A percentile compares a stretch with the other conserved stretches of the same genome.
Conservation (phyloP, 2,888 invertebrate species). For the Desoria tigrina region DNA sequence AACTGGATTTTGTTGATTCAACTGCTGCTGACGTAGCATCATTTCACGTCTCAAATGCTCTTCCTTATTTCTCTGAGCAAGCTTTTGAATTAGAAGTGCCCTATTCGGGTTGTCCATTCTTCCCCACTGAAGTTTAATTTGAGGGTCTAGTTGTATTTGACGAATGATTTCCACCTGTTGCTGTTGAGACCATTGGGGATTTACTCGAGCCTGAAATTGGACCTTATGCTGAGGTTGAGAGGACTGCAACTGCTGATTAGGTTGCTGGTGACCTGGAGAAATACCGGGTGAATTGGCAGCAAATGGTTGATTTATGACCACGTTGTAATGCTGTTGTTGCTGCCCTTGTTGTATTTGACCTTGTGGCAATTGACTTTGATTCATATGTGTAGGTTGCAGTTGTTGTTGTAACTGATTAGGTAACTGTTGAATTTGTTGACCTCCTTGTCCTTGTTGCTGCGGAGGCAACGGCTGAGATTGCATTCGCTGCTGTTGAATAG, state of each 20-base stretch:
- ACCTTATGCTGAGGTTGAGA: constrained; percentile 12
- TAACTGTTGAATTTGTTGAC: constrained; percentile 16
- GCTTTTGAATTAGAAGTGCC: constrained; percentile 47
- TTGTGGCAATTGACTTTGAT: constrained; percentile 25
- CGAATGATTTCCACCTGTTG: constrained; percentile 52
- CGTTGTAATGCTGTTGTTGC: constrained; percentile 26
- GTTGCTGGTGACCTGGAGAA: constrained; percentile 2
- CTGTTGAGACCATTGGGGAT: constrained; percentile 40
- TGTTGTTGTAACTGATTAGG: constrained; percentile 14
- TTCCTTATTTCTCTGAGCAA: constrained; percentile 50
- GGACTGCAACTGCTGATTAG: constrained; percentile 9
- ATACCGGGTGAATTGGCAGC: background rate
- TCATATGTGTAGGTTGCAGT: constrained; percentile 17
- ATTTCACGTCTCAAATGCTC: constrained; percentile 49
- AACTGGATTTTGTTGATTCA: constrained; percentile 20
- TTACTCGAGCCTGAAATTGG: constrained; percentile 24
- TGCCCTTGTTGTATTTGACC: constrained; percentile 21
- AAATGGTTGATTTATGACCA: constrained; percentile 23
- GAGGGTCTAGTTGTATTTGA: constrained; percentile 50
- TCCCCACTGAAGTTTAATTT: constrained; percentile 51
- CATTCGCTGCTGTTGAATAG: constrained; percentile 22
- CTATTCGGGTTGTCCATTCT: constrained; percentile 50
- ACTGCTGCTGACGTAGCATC: constrained; percentile 49
- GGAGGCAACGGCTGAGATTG: constrained; percentile 21
- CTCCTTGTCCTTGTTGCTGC: constrained; percentile 29